Base-by-base conservation (phyloP, 2,113 vertebrate species). In the Nothobranchius furzeri region DNA sequence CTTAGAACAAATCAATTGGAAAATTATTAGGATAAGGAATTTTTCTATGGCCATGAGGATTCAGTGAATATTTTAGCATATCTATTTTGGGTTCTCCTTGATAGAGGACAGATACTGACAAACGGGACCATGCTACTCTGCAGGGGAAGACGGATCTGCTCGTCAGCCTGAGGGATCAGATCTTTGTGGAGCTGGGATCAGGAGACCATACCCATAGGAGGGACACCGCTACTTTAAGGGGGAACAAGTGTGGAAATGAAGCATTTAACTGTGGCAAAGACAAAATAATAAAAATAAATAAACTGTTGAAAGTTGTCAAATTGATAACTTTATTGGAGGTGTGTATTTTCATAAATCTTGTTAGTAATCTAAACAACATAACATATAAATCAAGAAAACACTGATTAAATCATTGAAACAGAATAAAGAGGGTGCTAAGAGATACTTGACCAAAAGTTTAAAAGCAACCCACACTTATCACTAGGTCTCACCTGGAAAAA, bases 61-160 rank as follows among this genome's bases (percentile, higher is more conserved):
- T 55, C 61, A 47, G 68, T 47, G 35, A 64, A 73, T 60, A 50
- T 75, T 85, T 82, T 58, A 83, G 37, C 71, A 78, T 78, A 60
- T 82, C 68, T 81, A 78, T 90, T 87, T 58, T 81, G 65, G 69
- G 73, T 79, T 88, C 85, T 84, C 86, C 90, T 91, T 91, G 82
- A 75, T 73, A 83, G 85, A 90, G 76, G 89, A 71, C 77, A 61
- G 66, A 12, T 73, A 57, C 68, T 72, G 79, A 78, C 78, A 85
- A 74, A 85, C 55, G 20, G 65, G 70, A 77, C 67, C 66, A 86
- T 87, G 86, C 81, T 83, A 68, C 69, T 64, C 64, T 71, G 60
- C 83, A 85, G 85, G 83, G 85, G 66, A 88, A 86, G 90, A 92
- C 87, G 76, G 85, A 93, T 92, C 80, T 76, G 79, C 82, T 85